Percentiles rank a stretch among this genome's conserved stretches.
phyloP scores from a whole-genome alignment of 2,888 invertebrate genomes.

The Rotaria sp. region DNA sequence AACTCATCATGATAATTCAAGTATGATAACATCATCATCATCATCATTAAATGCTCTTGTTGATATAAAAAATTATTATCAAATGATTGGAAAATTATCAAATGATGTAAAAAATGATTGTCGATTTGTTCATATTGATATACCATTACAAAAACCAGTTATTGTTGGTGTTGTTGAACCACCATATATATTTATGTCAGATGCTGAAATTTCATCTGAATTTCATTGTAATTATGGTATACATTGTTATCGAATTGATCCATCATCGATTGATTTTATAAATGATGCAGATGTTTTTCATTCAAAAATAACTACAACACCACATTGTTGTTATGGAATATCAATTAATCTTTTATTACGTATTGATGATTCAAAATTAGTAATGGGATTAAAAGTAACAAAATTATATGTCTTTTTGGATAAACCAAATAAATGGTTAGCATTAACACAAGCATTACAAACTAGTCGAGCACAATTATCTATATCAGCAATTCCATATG shows the following conservation, averaged over 20 bases:
- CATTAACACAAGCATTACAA: conserved; percentile 17
- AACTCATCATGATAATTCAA: not conserved
- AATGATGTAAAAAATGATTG: not conserved
- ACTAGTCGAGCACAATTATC: conserved; percentile 1
- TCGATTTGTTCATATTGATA: not conserved
- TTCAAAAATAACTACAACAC: not conserved
- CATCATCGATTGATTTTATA: not conserved
- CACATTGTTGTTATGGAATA: conserved; percentile 28
- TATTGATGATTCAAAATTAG: not conserved
- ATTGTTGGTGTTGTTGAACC: conserved; percentile 29
- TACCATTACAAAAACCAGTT: not conserved
- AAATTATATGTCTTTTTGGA: not conserved
- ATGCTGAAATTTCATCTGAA: not conserved
- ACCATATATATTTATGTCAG: not conserved
- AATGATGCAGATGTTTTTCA: not conserved
- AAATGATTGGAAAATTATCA: not conserved
- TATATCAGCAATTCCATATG: conserved; percentile 21
- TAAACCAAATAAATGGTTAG: conserved; percentile 24
- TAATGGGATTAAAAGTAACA: not conserved
- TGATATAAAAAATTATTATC: not conserved
- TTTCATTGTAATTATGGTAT: conserved; percentile 30
- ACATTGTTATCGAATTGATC: conserved; percentile 23
- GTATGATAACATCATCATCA: not conserved
- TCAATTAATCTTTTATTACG: not conserved
- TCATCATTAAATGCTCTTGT: conserved; percentile 19